These are phyloP conservation scores for Onthophagus taurus DNA, from an alignment of 1,140 invertebrate genomes.

Conservation along the genomic window DNA sequence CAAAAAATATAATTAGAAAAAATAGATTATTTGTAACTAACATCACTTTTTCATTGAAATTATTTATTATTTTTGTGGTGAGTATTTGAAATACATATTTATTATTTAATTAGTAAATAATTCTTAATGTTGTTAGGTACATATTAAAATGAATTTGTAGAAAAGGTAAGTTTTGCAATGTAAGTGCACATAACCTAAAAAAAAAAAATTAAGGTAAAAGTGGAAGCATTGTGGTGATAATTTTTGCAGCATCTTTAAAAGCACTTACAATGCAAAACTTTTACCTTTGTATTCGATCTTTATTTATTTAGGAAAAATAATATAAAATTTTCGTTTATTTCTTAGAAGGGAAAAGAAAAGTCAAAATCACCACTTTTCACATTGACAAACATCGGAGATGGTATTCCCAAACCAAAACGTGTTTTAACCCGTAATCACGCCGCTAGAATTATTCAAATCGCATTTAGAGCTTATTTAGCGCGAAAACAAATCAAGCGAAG, in stretches of 20 bases:
- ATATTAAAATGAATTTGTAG: too few species aligned
- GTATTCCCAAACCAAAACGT: not conserved
- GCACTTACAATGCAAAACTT: slow-evolving; percentile 40
- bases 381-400: not conserved
- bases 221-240: slow-evolving; percentile 10
- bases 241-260: slow-evolving; percentile 11
- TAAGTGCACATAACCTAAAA: slow-evolving; percentile 18
- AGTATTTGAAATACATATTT: too few species aligned
- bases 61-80: too few species aligned
- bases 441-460: slow-evolving; percentile 19
- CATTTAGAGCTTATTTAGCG: slow-evolving; percentile 16
- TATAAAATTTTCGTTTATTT: not conserved
- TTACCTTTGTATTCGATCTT: slow-evolving; percentile 26
- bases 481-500: not conserved
- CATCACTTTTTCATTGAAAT: too few species aligned
- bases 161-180: slow-evolving; percentile 20
- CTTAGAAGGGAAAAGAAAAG: not conserved
- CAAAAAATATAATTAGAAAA: too few species aligned
- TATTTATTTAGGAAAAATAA: not conserved
- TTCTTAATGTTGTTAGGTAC: too few species aligned
- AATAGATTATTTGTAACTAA: too few species aligned
- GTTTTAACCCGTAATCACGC: slow-evolving; percentile 9
- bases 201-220: slow-evolving; percentile 13
- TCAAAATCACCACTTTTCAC: not conserved
- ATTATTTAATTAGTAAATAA: too few species aligned